phyloP scores from a whole-genome alignment of 1,140 invertebrate species.

The Plutomurus gul region DNA sequence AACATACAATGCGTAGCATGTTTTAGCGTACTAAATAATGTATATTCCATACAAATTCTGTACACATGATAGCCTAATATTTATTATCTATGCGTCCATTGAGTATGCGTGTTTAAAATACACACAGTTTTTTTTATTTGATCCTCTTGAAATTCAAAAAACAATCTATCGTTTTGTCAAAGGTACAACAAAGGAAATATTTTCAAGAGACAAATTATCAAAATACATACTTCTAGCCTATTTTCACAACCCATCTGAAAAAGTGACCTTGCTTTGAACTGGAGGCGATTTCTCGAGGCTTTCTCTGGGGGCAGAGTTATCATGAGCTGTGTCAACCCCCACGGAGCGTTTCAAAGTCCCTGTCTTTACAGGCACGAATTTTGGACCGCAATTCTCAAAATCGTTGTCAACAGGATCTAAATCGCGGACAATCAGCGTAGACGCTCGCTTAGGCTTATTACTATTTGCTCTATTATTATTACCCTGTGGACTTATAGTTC shows the following conservation, averaged over 20 bases:
- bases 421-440: conserved; percentile 49
- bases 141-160: background rate
- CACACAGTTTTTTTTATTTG: no score
- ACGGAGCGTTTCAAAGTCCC: conserved; percentile 51
- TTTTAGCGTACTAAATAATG: no score
- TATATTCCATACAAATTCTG: no score
- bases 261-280: conserved; percentile 18
- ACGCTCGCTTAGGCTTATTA: conserved; percentile 33
- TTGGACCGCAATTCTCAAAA: conserved; percentile 36
- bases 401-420: conserved; percentile 46
- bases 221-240: background rate
- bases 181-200: conserved; percentile 27
- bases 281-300: background rate
- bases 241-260: conserved; percentile 17
- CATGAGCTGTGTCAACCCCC: conserved; percentile 37
- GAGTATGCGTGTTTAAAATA: no score
- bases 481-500: background rate
- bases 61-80: no score
- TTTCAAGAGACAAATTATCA: background rate
- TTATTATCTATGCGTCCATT: no score
- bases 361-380: conserved; percentile 48
- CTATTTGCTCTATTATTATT: background rate
- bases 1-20: no score
- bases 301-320: background rate
- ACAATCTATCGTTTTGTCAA: background rate